A percentile compares a stretch with the other conserved stretches of the same genome.
Evolutionary conservation across 2,888 invertebrate species (phyloP).

Genomic region (Escarpia spicata): DNA sequence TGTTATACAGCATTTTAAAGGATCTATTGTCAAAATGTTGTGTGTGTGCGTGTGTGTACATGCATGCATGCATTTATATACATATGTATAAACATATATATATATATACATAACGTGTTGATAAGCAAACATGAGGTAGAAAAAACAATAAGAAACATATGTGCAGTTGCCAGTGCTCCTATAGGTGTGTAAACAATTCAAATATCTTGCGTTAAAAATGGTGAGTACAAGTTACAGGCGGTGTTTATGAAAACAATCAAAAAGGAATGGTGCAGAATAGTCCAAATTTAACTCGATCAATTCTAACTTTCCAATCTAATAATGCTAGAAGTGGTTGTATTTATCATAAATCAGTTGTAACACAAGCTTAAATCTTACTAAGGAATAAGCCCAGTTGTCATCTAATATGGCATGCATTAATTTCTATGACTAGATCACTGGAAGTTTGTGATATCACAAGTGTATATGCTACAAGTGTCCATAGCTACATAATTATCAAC

Average conservation of each 20-base stretch:
- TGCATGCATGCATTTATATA: constrained; percentile 1
- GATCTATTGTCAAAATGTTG: not conserved
- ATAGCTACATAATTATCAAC: not conserved
- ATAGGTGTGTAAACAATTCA: not conserved
- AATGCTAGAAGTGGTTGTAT: not conserved
- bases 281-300: not conserved
- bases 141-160: not conserved
- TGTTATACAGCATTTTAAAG: too few relatives aligned
- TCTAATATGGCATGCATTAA: not conserved
- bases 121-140: not conserved
- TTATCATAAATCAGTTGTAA: not conserved
- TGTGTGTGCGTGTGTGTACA: not conserved
- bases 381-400: not conserved
- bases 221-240: not conserved
- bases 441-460: not conserved
- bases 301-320: not conserved
- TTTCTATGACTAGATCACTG: not conserved
- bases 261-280: not conserved
- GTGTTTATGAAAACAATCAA: not conserved
- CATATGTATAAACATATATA: not conserved
- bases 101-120: constrained; percentile 17
- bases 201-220: not conserved
- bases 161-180: not conserved
- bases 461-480: not conserved
- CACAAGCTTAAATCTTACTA: not conserved